Evolutionary conservation across 2,797 vertebrate species (phyloP), one percentile per base, ranked within the genome.

Genomic region (Cynopterus sphinx): DNA sequence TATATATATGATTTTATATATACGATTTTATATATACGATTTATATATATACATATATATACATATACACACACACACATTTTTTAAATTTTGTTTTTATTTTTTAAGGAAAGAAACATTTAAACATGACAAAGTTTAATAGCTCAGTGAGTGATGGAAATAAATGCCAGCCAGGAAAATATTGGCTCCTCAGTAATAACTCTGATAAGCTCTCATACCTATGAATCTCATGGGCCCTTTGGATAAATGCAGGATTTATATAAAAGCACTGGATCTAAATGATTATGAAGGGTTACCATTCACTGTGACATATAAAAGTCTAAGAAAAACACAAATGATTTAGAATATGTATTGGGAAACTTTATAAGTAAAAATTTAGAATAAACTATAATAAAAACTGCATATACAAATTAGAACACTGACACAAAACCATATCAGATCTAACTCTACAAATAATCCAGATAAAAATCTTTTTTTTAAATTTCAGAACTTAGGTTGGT

Each of bases 21-120:
- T 53, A 53, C 2, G 33, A 33, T 33, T 33, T 33, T 16, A 51
- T 53, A 19, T 19, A 53, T 53, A 53, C 2, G 33, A 33, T 33
- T 33, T 53, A 53, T 19, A 24, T 57, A 57, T 57, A 24, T 24
- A 24, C 9, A 10, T 57, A 57, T 24, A 24, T 57, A 24, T 24
- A 9, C 9, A 22, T 22, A 55, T 22, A 22, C 22, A 57, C 21
- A 55, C 9, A 15, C 8, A 61, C 8, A 61, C 8, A 61, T 63
- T 87, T 78, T 85, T 61, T 57, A 55, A 89, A 33, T 33, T 41
- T 89, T 86, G 61, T 36, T 81, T 91, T 94, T 36, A 28, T 21
- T 81, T 95, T 95, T 92, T 43, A 59, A 92, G 28, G 19, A 79
- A 86, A 61, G 9, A 77, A 90, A 75, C 9, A 63, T 43, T 92